phyloP scores from a whole-genome alignment of 2,797 vertebrate species.

The Tapirus indicus region DNA sequence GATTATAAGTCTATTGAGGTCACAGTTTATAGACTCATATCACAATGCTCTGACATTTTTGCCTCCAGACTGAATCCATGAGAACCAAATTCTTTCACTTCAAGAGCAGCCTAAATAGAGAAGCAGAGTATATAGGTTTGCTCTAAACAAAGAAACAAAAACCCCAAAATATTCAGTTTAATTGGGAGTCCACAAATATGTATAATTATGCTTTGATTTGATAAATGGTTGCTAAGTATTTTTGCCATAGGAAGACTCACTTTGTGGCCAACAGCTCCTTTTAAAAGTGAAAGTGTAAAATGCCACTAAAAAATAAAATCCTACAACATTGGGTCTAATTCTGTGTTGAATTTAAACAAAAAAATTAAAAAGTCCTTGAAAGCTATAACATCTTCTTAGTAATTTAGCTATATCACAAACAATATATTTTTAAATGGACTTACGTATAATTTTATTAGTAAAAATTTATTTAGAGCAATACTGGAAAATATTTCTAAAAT shows the following conservation, averaged over 20 bases:
- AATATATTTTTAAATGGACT: background rate
- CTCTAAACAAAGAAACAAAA: conserved; percentile 20
- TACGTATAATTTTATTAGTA: background rate
- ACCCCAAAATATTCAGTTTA: background rate
- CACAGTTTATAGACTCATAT: background rate
- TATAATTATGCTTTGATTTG: background rate
- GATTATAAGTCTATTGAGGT: conserved; percentile 47
- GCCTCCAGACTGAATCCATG: background rate
- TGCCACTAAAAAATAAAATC: conserved; percentile 46
- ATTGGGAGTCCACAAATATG: background rate
- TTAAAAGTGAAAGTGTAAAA: conserved; percentile 38
- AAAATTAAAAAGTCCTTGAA: background rate
- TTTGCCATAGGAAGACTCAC: background rate
- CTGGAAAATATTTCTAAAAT: conserved; percentile 17
- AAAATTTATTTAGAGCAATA: background rate
- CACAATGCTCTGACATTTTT: conserved; percentile 8
- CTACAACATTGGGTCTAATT: background rate
- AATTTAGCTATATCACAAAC: background rate
- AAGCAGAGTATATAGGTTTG: background rate
- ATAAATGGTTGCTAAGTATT: background rate
- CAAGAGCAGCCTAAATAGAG: background rate
- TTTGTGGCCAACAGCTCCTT: background rate
- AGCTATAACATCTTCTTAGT: background rate
- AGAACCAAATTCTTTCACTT: conserved; percentile 25
- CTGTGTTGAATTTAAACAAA: conserved; percentile 39